Base-by-base conservation (phyloP, 2,113 vertebrate genomes). In the Podarcis muralis region DNA sequence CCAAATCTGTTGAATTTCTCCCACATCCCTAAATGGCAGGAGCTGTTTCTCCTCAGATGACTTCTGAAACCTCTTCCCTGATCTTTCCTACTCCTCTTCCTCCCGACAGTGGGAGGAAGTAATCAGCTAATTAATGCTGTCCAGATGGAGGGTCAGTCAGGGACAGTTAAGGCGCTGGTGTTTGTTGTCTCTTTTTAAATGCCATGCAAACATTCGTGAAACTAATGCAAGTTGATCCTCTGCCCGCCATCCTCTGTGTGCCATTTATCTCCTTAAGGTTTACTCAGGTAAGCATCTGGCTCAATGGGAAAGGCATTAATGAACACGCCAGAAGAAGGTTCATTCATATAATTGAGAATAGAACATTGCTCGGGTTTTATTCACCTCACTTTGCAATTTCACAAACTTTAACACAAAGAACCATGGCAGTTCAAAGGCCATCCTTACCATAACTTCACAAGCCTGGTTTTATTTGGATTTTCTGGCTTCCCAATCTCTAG, bases 81-180 rank as follows among this genome's bases (percentile, higher is more conserved):
- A 27, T 76, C 53, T 27, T 84, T 35, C 83, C 8, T 85, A 16
- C 74, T 86, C 35, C 27, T 85, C 72, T 23, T 76, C 53, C 27
- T 40, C 27, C 5, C 0, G 37, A 65, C n/a, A 57, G 27, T 40
- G 30, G 57, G 40, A 75, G 23, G 65, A 40, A 65, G 59, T 65
- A 40, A 65, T 86, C 74, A 40, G 59, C 84, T 72, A 86, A 86
- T 86, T 77, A 86, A 66, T 77, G 57, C n/a, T 76, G 57, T 65
- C 84, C 84, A 86, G 74, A 68, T 86, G 84, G 74, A 86, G 74
- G 74, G 74, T 86, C 35, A 86, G 23, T 20, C 74, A 68, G 84
- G 84, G 84, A 86, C 84, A 86, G 35, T 27, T 86, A 22, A 78
- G 66, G 53, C 57, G 2, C 13, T 86, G 27, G 72, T 77, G 59